These are phyloP conservation scores for Xestoiulus laeticollis DNA, from an alignment of 2,888 invertebrate species.

Conservation along the genomic window DNA sequence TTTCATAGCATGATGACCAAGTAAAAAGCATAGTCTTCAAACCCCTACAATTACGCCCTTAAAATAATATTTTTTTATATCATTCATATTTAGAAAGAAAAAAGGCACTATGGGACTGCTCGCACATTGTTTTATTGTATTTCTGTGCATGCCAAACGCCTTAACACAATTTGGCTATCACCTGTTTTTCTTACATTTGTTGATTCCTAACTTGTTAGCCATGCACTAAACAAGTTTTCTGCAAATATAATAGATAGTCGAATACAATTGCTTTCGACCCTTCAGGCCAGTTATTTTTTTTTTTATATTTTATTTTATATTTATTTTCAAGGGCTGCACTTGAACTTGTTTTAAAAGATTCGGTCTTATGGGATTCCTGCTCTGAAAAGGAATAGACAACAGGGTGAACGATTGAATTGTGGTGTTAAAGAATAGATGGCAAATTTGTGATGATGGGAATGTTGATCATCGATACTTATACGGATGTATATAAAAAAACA, in stretches of 20 bases:
- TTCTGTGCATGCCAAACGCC: slow-evolving; percentile 27
- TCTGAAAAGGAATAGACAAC: slow-evolving; percentile 32
- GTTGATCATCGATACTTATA: slow-evolving; percentile 40
- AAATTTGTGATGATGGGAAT: slow-evolving; percentile 41
- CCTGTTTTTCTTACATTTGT: slow-evolving; percentile 27
- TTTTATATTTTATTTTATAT: not conserved
- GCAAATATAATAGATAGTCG: slow-evolving; percentile 16
- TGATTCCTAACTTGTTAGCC: slow-evolving; percentile 35
- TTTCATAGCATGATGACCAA: slow-evolving; percentile 20
- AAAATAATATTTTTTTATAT: slow-evolving; percentile 35
- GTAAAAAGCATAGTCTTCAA: slow-evolving; percentile 34
- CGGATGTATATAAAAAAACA: not conserved
- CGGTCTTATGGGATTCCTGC: slow-evolving; percentile 35
- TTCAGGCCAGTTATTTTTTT: not conserved
- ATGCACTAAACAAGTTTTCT: slow-evolving; percentile 43
- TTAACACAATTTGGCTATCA: slow-evolving; percentile 20
- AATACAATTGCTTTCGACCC: slow-evolving; percentile 28
- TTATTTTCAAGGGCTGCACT: slow-evolving; percentile 36
- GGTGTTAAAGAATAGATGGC: slow-evolving; percentile 7
- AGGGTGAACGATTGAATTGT: slow-evolving; percentile 41
- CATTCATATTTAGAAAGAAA: not conserved
- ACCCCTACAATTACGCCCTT: slow-evolving; percentile 22
- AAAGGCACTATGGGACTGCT: slow-evolving; percentile 35
- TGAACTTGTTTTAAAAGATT: slow-evolving; percentile 40
- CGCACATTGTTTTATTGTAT: slow-evolving; percentile 31